Percentiles rank a stretch among this genome's conserved stretches.
Conservation (phyloP, 2,797 vertebrate genomes). For the Squalus acanthias region DNA sequence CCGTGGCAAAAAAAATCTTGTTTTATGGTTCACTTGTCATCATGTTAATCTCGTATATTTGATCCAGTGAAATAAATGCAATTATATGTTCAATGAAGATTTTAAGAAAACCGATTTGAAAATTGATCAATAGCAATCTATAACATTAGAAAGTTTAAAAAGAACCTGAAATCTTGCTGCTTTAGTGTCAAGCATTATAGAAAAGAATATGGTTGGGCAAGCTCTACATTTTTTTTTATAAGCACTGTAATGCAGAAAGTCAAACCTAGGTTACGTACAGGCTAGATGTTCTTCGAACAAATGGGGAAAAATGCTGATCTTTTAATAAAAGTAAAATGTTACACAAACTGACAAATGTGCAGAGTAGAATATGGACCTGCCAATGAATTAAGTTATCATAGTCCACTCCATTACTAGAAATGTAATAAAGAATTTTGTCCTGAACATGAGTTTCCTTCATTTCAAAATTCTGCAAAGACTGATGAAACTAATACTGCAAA, state of each 20-base stretch:
- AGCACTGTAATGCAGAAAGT: background rate
- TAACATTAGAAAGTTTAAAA: background rate
- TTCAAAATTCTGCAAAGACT: background rate
- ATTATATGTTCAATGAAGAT: background rate
- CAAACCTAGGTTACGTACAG: background rate
- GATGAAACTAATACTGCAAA: constrained; percentile 8
- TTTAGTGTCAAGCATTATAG: too few relatives aligned
- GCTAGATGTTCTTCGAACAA: background rate
- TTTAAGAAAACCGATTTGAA: background rate
- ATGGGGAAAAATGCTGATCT: background rate
- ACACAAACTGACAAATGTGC: constrained; percentile 9
- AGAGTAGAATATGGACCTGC: background rate
- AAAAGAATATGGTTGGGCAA: background rate
- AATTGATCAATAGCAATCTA: background rate
- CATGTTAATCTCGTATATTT: background rate
- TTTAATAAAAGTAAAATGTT: constrained; percentile 33
- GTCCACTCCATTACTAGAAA: background rate
- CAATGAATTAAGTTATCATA: background rate
- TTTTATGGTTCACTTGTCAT: constrained; percentile 11
- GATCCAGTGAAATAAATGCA: constrained; percentile 1
- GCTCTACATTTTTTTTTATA: background rate
- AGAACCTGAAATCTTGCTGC: too few relatives aligned
- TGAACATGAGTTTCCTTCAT: background rate
- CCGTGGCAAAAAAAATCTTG: background rate
- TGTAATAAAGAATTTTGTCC: background rate